These are phyloP conservation scores for Colostygia pectinataria DNA, from an alignment of 2,888 invertebrate species.

Conservation along the genomic window DNA sequence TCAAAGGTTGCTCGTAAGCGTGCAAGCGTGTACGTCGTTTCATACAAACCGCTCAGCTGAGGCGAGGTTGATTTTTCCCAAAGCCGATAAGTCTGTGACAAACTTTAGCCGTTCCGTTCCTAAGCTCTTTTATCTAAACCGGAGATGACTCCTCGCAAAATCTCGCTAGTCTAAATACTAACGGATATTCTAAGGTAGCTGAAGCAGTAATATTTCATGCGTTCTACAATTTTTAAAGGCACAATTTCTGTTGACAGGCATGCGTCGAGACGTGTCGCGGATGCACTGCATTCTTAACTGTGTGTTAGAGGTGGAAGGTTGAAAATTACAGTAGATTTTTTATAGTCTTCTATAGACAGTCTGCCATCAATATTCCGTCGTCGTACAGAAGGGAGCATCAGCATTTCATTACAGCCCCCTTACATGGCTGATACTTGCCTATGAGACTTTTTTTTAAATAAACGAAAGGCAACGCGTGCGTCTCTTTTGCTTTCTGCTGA, in stretches of 20 bases:
- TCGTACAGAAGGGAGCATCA: constrained; percentile 60
- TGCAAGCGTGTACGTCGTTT: too few relatives aligned
- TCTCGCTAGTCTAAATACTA: too few relatives aligned
- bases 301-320: background rate
- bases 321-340: background rate
- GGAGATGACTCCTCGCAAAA: too few relatives aligned
- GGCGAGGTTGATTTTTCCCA: too few relatives aligned
- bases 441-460: constrained; percentile 35
- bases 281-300: background rate
- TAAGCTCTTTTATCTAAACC: too few relatives aligned
- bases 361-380: constrained; percentile 68
- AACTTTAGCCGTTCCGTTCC: too few relatives aligned
- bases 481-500: constrained; percentile 33
- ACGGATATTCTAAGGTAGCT: constrained; percentile 32
- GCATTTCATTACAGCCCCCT: constrained; percentile 73
- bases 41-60: too few relatives aligned
- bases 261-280: constrained; percentile 10
- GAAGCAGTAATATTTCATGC: constrained; percentile 37
- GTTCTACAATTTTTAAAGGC: constrained; percentile 33
- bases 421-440: constrained; percentile 37
- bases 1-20: too few relatives aligned
- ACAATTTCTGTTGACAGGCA: constrained; percentile 31
- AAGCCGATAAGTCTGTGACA: too few relatives aligned
- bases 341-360: constrained; percentile 29
- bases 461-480: constrained; percentile 33